Percentiles rank a stretch among this genome's conserved stretches.
Conservation (phyloP, 2,113 vertebrate genomes). For the Tricholaema leucomelas region DNA sequence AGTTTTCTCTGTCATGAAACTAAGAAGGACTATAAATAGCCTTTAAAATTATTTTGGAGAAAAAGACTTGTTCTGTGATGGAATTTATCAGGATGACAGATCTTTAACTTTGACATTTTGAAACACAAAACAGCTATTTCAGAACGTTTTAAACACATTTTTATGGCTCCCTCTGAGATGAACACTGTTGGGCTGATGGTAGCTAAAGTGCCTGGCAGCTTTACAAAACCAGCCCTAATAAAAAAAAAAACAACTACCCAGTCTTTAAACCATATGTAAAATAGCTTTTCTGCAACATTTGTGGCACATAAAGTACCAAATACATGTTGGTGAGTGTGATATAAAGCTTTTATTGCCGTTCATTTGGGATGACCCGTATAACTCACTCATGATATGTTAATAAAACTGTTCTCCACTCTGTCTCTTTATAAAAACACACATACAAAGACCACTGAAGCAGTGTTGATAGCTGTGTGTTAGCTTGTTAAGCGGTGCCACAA, state of each 20-base stretch:
- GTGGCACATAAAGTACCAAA: conserved; percentile 66
- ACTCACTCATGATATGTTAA: conserved; percentile 56
- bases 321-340: conserved; percentile 51
- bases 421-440: conserved; percentile 42
- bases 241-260: conserved; percentile 62
- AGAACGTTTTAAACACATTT: conserved; percentile 38
- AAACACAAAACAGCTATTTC: not conserved
- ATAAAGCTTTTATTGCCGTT: conserved; percentile 62
- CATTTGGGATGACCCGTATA: conserved; percentile 67
- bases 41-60: not conserved
- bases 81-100: not conserved
- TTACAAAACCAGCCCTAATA: conserved; percentile 63
- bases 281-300: conserved; percentile 70
- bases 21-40: not conserved
- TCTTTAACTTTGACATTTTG: conserved; percentile 19
- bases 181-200: not conserved
- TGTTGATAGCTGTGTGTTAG: conserved; percentile 21
- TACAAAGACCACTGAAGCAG: conserved; percentile 8
- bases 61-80: not conserved
- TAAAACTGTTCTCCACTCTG: conserved; percentile 40
- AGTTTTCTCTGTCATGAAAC: not conserved
- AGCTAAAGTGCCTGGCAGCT: conserved; percentile 61
- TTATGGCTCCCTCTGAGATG: conserved; percentile 52
- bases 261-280: conserved; percentile 65
- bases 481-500: not conserved